Conservation (phyloP, 2,113 vertebrate genomes). For the Neogobius melanostomus region DNA sequence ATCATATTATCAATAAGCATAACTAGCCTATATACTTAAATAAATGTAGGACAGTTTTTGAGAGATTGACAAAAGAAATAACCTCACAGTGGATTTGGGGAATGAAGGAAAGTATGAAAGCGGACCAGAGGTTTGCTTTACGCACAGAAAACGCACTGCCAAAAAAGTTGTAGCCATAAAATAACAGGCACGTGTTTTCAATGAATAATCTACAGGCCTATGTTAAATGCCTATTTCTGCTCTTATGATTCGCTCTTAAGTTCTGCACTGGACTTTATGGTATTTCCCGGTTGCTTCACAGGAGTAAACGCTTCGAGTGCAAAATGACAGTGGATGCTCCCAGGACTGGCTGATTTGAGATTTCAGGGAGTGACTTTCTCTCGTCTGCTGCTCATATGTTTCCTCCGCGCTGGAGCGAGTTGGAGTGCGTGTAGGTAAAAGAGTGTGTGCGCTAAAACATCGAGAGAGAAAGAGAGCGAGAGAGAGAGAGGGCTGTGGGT, state of each 20-base stretch:
- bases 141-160: not conserved
- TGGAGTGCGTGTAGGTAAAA: conserved; percentile 23
- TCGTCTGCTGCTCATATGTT: conserved; percentile 47
- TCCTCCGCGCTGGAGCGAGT: conserved; percentile 30
- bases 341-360: not conserved
- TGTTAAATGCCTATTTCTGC: not conserved
- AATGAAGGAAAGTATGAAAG: not conserved
- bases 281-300: conserved; percentile 1
- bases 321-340: not conserved
- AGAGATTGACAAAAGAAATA: too few relatives aligned
- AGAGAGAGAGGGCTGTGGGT: conserved; percentile 51
- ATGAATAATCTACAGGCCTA: too few relatives aligned
- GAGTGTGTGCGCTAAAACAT: not conserved
- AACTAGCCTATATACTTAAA: too few relatives aligned
- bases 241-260: not conserved
- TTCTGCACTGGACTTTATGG: not conserved
- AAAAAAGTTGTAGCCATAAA: not conserved
- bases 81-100: too few relatives aligned
- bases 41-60: too few relatives aligned
- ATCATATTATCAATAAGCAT: too few relatives aligned
- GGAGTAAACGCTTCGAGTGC: not conserved
- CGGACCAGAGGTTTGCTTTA: not conserved
- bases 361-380: conserved; percentile 49
- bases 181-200: too few relatives aligned
- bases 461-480: not conserved